Base-by-base conservation (phyloP, 2,113 vertebrate species). In the Chaetodon trifascialis region DNA sequence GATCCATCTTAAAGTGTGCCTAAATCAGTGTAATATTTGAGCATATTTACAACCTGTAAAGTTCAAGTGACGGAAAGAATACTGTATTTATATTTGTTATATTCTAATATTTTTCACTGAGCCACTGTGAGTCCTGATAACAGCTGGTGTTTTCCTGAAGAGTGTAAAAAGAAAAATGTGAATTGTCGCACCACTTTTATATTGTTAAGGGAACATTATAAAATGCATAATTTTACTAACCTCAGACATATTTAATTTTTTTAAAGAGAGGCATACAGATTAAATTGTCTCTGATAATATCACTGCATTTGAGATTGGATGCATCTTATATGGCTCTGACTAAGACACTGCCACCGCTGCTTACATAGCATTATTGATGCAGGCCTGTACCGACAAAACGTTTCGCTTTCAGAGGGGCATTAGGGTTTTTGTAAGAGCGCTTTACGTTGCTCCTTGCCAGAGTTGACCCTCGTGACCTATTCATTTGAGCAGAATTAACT, bases 401-500 rank as follows among this genome's bases (percentile, higher is more conserved):
- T 84, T 94, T 92, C 86, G 89, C 91, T 94, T 94, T 93, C 92
- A 93, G 77, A 79, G 78, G 72, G 73, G 92, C 91, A 91, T 92
- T 93, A 93, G 85, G 90, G 86, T 77, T 92, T 93, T 93, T 93
- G 89, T 92, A 82, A 83, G 88, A 89, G 84, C 63, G 88, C 88
- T 93, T 92, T 92, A 89, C 87, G 91, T 93, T 89, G 82, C 89
- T 92, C 87, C 92, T 92, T 94, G 93, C 91, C 80, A 76, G 86
- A 87, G 92, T 88, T 94, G 93, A 94, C 92, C 92, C 83, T 52
- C 52, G 83, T 77, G 93, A 94, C 93, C 93, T 73, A 84, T 93
- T 92, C 92, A 88, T 92, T 93, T 90, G 91, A 94, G 94, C 93
- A 93, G 93, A 94, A 94, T 94, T 93, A 94, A 94, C 91, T 88